These are phyloP conservation scores for Plumapathes pennacea DNA, from an alignment of 92 coral and sea anemone species.

Conservation along the genomic window DNA sequence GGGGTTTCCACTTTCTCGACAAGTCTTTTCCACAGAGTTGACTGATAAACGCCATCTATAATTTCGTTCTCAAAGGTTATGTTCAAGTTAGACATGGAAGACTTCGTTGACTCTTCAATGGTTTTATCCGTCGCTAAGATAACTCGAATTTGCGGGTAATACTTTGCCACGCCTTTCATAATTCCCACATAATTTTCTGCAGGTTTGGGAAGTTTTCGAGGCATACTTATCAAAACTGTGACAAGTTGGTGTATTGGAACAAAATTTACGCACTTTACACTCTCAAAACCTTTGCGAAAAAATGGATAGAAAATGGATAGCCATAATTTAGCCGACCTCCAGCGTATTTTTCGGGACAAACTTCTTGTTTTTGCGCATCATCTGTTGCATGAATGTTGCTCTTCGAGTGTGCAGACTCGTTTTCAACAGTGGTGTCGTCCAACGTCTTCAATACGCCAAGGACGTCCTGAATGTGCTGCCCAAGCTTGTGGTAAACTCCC, in stretches of 20 bases:
- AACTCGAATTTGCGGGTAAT: constrained; percentile 57
- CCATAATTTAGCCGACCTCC: constrained; percentile 79
- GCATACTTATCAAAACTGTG: constrained; percentile 56
- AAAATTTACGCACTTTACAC: constrained; percentile 64
- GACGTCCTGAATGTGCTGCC: constrained; percentile 40
- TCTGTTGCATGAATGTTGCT: not conserved
- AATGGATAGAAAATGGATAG: too few relatives aligned
- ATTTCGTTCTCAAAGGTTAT: too few relatives aligned
- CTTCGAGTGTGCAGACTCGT: not conserved
- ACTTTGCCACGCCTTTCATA: constrained; percentile 38
- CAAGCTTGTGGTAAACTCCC: constrained; percentile 55
- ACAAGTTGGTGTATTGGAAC: constrained; percentile 63
- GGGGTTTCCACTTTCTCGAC: constrained; percentile 25
- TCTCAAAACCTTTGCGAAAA: constrained; percentile 82
- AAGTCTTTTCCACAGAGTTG: constrained; percentile 12
- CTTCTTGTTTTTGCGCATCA: constrained; percentile 31
- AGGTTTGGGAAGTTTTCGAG: constrained; percentile 18
- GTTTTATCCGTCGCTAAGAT: constrained; percentile 30
- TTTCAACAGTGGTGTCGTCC: constrained; percentile 23
- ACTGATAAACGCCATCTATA: too few relatives aligned
- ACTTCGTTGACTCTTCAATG: too few relatives aligned
- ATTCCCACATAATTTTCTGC: constrained; percentile 28
- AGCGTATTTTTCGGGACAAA: constrained; percentile 87
- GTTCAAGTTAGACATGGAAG: too few relatives aligned
- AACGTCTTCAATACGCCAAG: constrained; percentile 42